These are phyloP conservation scores for Folsomia candida DNA, from an alignment of 2,888 invertebrate genomes.

Conservation along the genomic window DNA sequence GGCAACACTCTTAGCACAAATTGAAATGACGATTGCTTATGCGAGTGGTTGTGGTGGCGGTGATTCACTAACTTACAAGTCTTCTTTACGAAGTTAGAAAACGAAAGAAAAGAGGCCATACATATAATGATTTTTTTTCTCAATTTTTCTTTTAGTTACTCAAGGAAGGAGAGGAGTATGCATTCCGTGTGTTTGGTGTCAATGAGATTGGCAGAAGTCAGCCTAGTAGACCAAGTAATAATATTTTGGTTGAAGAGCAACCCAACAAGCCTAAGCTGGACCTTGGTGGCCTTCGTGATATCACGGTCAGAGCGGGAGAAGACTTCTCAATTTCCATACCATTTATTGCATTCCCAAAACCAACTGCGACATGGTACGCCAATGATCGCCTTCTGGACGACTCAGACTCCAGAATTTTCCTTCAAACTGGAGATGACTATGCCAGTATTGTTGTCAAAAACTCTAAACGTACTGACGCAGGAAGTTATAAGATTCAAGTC, in stretches of 20 bases:
- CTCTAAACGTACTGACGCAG: constrained; percentile 83
- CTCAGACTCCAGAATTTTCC: constrained; percentile 74
- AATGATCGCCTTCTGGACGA: constrained; percentile 78
- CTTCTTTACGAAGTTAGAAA: too few species aligned
- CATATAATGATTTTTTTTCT: too few species aligned
- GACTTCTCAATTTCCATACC: constrained; percentile 96
- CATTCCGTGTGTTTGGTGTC: constrained; percentile 91
- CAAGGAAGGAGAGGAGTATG: constrained; percentile 88
- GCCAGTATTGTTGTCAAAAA: constrained; percentile 91
- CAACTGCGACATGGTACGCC: constrained; percentile 88
- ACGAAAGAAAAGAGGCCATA: too few species aligned
- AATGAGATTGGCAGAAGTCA: constrained; percentile 81
- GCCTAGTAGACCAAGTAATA: constrained; percentile 77
- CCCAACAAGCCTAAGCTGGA: constrained; percentile 96
- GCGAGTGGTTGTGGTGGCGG: too few species aligned
- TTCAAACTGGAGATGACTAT: constrained; percentile 72
- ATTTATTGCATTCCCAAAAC: constrained; percentile 92
- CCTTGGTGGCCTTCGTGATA: constrained; percentile 86
- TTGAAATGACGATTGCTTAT: too few species aligned
- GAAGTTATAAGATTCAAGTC: constrained; percentile 86
- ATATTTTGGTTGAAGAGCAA: constrained; percentile 81
- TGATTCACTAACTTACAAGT: too few species aligned
- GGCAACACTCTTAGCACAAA: too few species aligned
- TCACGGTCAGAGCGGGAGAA: constrained; percentile 95
- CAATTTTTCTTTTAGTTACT: too few species aligned